Conservation (phyloP, 2,888 invertebrate species). For the Brenthis hecate region DNA sequence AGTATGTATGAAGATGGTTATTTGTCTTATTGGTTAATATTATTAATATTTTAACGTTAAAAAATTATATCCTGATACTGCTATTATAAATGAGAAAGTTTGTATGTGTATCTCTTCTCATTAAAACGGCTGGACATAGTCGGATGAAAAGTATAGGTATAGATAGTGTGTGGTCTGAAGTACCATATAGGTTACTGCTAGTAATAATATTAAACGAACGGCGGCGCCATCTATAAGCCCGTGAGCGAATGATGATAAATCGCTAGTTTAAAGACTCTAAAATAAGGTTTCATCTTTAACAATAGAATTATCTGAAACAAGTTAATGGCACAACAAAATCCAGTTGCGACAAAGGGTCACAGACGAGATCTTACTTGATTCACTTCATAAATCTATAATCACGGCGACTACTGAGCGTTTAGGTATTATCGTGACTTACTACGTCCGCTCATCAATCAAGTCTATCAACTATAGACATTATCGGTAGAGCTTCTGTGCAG, state of each 20-base stretch:
- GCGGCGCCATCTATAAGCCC: no score
- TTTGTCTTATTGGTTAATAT: no score
- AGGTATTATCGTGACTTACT: conserved; percentile 37
- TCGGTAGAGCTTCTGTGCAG: conserved; percentile 19
- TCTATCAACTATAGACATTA: conserved; percentile 41
- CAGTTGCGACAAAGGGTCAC: conserved; percentile 32
- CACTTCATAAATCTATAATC: conserved; percentile 40
- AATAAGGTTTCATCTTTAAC: background rate
- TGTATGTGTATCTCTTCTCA: background rate
- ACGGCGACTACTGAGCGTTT: conserved; percentile 37
- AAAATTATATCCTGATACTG: background rate
- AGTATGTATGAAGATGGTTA: no score
- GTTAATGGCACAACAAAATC: conserved; percentile 28
- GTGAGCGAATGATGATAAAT: no score
- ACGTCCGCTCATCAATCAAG: conserved; percentile 48
- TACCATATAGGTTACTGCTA: no score
- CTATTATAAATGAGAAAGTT: background rate
- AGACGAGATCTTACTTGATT: conserved; percentile 31
- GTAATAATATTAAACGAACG: no score
- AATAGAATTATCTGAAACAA: conserved; percentile 21
- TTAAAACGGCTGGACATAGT: no score
- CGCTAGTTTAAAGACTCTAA: no score
- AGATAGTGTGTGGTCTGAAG: no score
- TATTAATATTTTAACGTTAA: background rate
- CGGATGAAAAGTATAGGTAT: no score